Conservation (phyloP, 2,113 vertebrate species). For the Lamprologus tigripictilis region DNA sequence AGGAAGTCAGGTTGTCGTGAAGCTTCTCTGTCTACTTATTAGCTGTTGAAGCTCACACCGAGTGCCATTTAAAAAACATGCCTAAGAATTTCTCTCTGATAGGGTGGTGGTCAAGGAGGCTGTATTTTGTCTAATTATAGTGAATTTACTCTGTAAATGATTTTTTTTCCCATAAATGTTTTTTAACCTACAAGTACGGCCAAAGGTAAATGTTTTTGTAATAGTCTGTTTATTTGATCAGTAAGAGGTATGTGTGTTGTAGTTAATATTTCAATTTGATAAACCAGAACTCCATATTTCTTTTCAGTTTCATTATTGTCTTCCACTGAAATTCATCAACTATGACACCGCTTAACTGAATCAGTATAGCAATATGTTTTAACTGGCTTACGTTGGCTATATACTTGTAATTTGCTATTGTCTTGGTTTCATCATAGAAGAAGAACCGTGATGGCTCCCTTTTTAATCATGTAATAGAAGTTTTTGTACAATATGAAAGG, state of each 20-base stretch:
- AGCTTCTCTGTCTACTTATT: conserved; percentile 18
- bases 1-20: not conserved
- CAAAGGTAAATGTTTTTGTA: conserved; percentile 66
- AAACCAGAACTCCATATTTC: conserved; percentile 26
- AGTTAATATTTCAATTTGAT: conserved; percentile 44
- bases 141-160: conserved; percentile 61
- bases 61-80: conserved; percentile 40
- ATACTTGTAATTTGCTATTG: not conserved
- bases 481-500: not conserved
- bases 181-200: conserved; percentile 51
- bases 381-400: conserved; percentile 16
- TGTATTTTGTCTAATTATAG: conserved; percentile 45
- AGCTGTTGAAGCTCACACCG: conserved; percentile 14
- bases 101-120: conserved; percentile 20
- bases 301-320: conserved; percentile 29
- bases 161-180: conserved; percentile 35
- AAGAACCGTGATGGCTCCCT: not conserved
- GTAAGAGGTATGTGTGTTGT: conserved; percentile 46
- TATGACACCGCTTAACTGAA: conserved; percentile 19
- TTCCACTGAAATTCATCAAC: conserved; percentile 26
- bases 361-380: conserved; percentile 13
- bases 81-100: conserved; percentile 42
- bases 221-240: conserved; percentile 55
- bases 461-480: not conserved
- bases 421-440: not conserved